These are phyloP conservation scores for Philotrypesis tridentata DNA, from an alignment of 1,140 invertebrate species.

Conservation along the genomic window DNA sequence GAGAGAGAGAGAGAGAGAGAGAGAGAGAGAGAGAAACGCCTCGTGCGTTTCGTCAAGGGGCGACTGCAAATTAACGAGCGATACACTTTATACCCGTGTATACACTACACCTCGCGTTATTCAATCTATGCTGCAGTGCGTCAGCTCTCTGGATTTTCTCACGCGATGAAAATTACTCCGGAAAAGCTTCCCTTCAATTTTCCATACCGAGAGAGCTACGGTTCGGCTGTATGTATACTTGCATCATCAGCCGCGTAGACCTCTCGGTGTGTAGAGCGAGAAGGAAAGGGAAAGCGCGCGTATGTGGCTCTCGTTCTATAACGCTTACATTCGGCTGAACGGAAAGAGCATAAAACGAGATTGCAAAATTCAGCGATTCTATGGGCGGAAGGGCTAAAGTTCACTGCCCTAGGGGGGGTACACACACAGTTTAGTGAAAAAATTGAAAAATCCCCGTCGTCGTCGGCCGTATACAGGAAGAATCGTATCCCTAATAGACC, in stretches of 20 bases:
- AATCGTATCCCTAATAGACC: background rate
- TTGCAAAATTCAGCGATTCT: slow-evolving; percentile 37
- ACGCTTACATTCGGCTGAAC: too few relatives aligned
- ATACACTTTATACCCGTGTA: too few relatives aligned
- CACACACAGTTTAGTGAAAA: slow-evolving; percentile 42
- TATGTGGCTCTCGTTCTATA: background rate
- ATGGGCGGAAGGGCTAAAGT: background rate
- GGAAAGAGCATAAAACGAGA: slow-evolving; percentile 32
- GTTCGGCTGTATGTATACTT: too few relatives aligned
- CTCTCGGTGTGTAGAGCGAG: background rate
- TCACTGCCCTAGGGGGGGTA: background rate
- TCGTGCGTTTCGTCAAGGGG: too few relatives aligned
- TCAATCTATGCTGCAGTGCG: too few relatives aligned
- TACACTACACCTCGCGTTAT: too few relatives aligned
- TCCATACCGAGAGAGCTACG: background rate
- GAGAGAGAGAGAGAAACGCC: background rate
- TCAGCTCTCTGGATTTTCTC: too few relatives aligned
- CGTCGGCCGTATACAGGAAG: too few relatives aligned
- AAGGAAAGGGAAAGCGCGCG: background rate
- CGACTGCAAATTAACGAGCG: too few relatives aligned
- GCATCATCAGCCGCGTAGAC: background rate
- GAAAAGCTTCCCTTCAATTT: too few relatives aligned
- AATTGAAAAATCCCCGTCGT: slow-evolving; percentile 46
- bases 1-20: background rate
- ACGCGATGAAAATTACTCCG: too few relatives aligned